phyloP scores from a whole-genome alignment of 2,113 vertebrate species.

The Camelus bactrianus region DNA sequence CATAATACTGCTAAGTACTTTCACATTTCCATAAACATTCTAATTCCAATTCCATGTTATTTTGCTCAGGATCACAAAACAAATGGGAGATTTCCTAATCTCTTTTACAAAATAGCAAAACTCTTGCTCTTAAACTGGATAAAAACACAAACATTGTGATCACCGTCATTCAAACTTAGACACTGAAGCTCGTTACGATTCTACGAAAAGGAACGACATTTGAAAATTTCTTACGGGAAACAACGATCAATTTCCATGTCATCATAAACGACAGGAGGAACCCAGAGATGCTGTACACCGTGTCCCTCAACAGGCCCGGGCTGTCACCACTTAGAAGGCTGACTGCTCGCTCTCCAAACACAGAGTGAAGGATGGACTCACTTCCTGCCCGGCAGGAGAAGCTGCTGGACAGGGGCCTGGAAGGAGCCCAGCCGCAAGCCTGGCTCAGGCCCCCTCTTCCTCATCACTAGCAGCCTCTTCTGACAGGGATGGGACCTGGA shows the following conservation, averaged over 20 bases:
- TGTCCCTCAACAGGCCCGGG: accelerated
- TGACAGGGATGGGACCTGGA: neutral
- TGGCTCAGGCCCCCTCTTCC: neutral
- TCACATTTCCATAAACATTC: too few species aligned
- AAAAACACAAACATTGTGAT: neutral
- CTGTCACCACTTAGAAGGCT: neutral
- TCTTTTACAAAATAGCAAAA: neutral
- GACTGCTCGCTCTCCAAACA: neutral
- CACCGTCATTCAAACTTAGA: neutral
- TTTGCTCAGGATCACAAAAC: too few species aligned
- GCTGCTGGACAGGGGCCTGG: neutral
- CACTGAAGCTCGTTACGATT: neutral
- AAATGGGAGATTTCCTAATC: too few species aligned
- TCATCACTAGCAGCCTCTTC: neutral
- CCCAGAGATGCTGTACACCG: accelerated
- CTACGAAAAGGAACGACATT: neutral
- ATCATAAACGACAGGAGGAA: too few species aligned
- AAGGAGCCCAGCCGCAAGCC: too few species aligned
- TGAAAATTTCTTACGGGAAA: neutral
- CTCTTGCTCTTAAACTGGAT: neutral
- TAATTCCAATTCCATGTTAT: too few species aligned
- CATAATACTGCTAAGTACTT: too few species aligned
- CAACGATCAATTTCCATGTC: neutral
- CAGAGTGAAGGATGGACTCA: neutral
- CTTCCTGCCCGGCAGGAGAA: neutral